Percentiles rank a stretch among this genome's conserved stretches.
These are phyloP conservation scores for Hypselothyrea guttata DNA, from an alignment of 2,888 invertebrate species.

Conservation along the genomic window DNA sequence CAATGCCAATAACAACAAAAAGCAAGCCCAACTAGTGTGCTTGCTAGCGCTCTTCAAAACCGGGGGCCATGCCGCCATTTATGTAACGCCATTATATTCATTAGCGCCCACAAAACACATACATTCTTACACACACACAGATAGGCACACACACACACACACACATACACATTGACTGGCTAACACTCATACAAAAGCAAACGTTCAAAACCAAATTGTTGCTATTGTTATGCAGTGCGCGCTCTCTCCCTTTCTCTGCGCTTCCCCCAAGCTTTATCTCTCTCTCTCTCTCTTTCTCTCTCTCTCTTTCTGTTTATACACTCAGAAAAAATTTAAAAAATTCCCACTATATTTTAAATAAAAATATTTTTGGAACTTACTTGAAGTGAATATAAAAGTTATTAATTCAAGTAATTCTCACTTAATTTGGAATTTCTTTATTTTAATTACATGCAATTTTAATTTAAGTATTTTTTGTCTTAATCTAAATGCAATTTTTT, in stretches of 20 bases:
- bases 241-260: conserved; percentile 23
- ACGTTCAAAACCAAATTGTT: conserved; percentile 60
- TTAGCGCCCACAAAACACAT: conserved; percentile 54
- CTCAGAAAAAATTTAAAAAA: too few relatives aligned
- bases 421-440: too few relatives aligned
- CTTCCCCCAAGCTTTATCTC: background rate
- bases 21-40: conserved; percentile 30
- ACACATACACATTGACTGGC: conserved; percentile 11
- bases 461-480: too few relatives aligned
- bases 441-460: too few relatives aligned
- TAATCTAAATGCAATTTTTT: too few relatives aligned
- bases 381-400: too few relatives aligned
- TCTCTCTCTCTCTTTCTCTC: background rate
- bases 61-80: conserved; percentile 53
- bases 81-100: conserved; percentile 76
- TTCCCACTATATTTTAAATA: too few relatives aligned
- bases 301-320: conserved; percentile 18
- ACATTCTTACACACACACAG: conserved; percentile 10
- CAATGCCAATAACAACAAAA: conserved; percentile 42
- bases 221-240: conserved; percentile 71
- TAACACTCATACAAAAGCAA: conserved; percentile 16
- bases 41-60: conserved; percentile 32
- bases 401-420: too few relatives aligned
- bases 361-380: too few relatives aligned
- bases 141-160: conserved; percentile 18